Conservation (phyloP, 2,888 invertebrate species). For the Tetragnatha montana region DNA sequence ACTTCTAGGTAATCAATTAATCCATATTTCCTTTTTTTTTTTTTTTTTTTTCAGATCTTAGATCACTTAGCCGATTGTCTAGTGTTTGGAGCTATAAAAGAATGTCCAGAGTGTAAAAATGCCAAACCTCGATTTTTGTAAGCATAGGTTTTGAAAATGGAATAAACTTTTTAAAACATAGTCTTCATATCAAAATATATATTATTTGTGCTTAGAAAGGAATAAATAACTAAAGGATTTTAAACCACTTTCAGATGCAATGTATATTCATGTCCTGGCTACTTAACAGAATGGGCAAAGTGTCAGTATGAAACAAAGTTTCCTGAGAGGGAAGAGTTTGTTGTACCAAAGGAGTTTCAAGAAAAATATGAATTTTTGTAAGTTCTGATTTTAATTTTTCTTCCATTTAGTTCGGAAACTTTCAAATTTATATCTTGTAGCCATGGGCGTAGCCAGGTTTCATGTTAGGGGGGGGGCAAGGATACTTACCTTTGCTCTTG, state of each 20-base stretch:
- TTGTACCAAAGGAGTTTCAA: conserved; percentile 81
- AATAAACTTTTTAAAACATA: neutral
- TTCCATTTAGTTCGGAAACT: conserved; percentile 15
- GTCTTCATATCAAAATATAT: neutral
- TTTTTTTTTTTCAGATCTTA: conserved; percentile 59
- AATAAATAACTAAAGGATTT: neutral
- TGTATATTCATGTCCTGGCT: conserved; percentile 90
- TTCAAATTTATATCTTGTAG: neutral
- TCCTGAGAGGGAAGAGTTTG: conserved; percentile 81
- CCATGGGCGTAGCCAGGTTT: too few species aligned
- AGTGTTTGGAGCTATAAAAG: conserved; percentile 88
- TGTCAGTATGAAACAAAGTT: conserved; percentile 84
- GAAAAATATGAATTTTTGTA: conserved; percentile 79
- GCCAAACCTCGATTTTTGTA: conserved; percentile 81
- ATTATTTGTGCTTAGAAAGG: too few species aligned
- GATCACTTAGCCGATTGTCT: conserved; percentile 86
- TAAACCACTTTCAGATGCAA: conserved; percentile 75
- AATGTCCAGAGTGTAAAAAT: conserved; percentile 86
- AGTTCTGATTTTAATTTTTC: conserved; percentile 28
- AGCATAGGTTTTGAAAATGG: conserved; percentile 61
- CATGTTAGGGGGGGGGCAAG: too few species aligned
- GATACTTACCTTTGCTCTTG: too few species aligned
- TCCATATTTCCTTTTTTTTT: too few species aligned
- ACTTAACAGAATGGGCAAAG: conserved; percentile 91
- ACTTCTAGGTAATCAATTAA: too few species aligned